A percentile compares a stretch with the other conserved stretches of the same genome.
These are phyloP conservation scores for Psammodynastes pulverulentus DNA, from an alignment of 2,113 vertebrate genomes.

Conservation along the genomic window DNA sequence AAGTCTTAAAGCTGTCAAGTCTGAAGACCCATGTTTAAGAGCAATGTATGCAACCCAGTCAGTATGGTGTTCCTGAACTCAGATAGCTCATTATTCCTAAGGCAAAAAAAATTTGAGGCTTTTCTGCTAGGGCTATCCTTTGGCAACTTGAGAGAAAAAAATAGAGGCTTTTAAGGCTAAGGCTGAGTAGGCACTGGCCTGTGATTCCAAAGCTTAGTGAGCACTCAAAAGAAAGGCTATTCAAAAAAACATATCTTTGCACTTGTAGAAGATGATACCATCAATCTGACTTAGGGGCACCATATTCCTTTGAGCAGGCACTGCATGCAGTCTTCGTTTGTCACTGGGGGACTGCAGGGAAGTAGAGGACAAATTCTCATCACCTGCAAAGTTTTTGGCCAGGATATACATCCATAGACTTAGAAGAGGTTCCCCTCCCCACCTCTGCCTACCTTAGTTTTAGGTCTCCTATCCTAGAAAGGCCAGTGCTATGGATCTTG, in stretches of 20 bases:
- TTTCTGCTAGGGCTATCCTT: background rate
- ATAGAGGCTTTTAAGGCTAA: background rate
- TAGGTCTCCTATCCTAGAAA: background rate
- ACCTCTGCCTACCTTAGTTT: background rate
- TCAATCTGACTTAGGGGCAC: background rate
- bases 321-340: background rate
- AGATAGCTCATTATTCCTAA: background rate
- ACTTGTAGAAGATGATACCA: background rate
- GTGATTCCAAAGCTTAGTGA: background rate
- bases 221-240: background rate
- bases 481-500: background rate
- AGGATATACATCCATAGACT: background rate
- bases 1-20: no score
- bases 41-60: background rate
- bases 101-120: background rate
- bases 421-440: background rate
- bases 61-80: background rate
- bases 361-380: background rate
- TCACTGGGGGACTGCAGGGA: background rate
- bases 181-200: background rate
- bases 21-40: no score
- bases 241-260: background rate
- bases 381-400: background rate
- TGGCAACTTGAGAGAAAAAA: background rate
- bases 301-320: background rate